phyloP scores from a whole-genome alignment of 2,797 vertebrate species.

The Myotis planiceps region DNA sequence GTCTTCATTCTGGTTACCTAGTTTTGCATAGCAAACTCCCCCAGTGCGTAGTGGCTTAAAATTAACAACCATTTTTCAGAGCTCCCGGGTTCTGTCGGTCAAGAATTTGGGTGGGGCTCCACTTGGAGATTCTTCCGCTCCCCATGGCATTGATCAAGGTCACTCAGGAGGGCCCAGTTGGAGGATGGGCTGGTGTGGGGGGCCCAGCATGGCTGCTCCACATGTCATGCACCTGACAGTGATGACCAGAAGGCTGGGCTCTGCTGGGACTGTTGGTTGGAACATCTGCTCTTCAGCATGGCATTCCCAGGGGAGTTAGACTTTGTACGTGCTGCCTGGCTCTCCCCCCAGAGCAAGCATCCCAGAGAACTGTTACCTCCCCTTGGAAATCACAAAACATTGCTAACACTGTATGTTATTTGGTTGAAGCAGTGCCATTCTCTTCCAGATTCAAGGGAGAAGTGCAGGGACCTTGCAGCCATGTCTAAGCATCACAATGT shows the following conservation, averaged over 20 bases:
- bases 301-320: not conserved
- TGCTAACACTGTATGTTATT: not conserved
- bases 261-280: not conserved
- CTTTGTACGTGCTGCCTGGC: not conserved
- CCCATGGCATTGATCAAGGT: not conserved
- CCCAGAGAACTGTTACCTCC: not conserved
- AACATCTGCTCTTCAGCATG: not conserved
- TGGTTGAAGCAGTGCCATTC: not conserved
- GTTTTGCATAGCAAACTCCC: not conserved
- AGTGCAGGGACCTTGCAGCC: not conserved
- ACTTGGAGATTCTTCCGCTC: not conserved
- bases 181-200: not conserved
- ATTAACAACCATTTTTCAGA: not conserved
- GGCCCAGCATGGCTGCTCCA: not conserved
- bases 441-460: not conserved
- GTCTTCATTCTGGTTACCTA: not conserved
- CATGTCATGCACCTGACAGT: not conserved
- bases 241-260: not conserved
- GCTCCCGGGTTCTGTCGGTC: not conserved
- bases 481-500: not conserved
- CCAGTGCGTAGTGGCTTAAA: not conserved
- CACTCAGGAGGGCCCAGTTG: not conserved
- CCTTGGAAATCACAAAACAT: not conserved
- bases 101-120: not conserved
- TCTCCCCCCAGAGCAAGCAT: not conserved